Percentiles rank a stretch among this genome's conserved stretches.
phyloP scores from a whole-genome alignment of 2,888 invertebrate genomes.

The Osedax fenrisi region DNA sequence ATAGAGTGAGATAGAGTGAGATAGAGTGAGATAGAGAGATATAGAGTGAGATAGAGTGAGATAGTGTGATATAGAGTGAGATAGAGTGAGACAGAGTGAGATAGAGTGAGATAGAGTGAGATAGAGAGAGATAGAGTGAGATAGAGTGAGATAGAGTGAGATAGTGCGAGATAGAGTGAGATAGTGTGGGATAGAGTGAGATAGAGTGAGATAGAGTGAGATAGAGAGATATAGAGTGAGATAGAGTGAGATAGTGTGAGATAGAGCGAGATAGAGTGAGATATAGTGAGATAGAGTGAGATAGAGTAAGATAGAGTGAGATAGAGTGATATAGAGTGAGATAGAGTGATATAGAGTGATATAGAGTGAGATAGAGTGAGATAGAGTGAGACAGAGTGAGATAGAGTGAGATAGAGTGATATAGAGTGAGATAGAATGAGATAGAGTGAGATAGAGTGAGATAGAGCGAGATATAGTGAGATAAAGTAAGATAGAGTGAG shows the following conservation, averaged over 20 bases:
- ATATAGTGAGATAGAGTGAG: not conserved
- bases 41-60: too few species aligned
- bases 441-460: not conserved
- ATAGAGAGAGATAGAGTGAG: not conserved
- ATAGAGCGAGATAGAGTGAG: not conserved
- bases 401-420: not conserved
- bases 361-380: not conserved
- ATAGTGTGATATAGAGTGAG: too few species aligned
- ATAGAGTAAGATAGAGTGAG: not conserved
- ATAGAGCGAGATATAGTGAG: not conserved
- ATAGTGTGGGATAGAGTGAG: not conserved
- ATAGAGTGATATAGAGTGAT: not conserved
- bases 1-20: too few species aligned
- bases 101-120: not conserved
- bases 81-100: conserved; percentile 2
- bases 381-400: not conserved
- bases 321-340: not conserved
- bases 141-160: not conserved
- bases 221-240: not conserved
- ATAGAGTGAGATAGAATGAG: not conserved
- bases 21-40: too few species aligned
- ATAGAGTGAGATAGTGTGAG: not conserved
- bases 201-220: not conserved
- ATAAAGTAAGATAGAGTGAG: not conserved
- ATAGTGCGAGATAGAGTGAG: not conserved